phyloP scores from a whole-genome alignment of 2,888 invertebrate species.

The Oegoconia quadripuncta region DNA sequence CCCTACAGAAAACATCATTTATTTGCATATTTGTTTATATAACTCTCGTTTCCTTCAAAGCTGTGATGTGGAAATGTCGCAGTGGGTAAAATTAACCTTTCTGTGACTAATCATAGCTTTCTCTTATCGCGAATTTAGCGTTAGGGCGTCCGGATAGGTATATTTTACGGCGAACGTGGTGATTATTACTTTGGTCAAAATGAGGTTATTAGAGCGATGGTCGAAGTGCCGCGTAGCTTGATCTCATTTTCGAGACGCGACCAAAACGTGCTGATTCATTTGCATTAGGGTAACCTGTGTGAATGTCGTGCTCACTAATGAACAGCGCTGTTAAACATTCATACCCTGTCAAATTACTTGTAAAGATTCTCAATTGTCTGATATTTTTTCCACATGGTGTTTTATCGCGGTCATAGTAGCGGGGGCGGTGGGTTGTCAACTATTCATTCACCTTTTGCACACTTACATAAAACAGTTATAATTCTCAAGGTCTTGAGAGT shows the following conservation, averaged over 20 bases:
- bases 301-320: constrained; percentile 23
- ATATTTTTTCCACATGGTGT: no score
- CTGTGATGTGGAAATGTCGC: constrained; percentile 53
- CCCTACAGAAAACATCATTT: constrained; percentile 22
- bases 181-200: constrained; percentile 40
- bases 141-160: constrained; percentile 37
- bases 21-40: constrained; percentile 53
- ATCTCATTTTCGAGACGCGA: constrained; percentile 58
- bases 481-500: constrained; percentile 5
- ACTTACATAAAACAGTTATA: constrained; percentile 9
- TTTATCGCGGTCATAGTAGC: no score
- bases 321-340: constrained; percentile 4
- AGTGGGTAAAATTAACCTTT: constrained; percentile 66
- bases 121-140: constrained; percentile 66
- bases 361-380: no score
- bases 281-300: constrained; percentile 56
- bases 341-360: neutral
- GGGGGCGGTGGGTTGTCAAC: no score
- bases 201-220: constrained; percentile 73
- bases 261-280: constrained; percentile 77
- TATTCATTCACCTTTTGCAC: no score
- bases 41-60: constrained; percentile 44
- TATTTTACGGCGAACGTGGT: constrained; percentile 36
- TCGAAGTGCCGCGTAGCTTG: constrained; percentile 73
- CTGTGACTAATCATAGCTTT: constrained; percentile 69